Evolutionary conservation across 2,888 invertebrate genomes (phyloP).

Genomic region (Epistrophe eligans): DNA sequence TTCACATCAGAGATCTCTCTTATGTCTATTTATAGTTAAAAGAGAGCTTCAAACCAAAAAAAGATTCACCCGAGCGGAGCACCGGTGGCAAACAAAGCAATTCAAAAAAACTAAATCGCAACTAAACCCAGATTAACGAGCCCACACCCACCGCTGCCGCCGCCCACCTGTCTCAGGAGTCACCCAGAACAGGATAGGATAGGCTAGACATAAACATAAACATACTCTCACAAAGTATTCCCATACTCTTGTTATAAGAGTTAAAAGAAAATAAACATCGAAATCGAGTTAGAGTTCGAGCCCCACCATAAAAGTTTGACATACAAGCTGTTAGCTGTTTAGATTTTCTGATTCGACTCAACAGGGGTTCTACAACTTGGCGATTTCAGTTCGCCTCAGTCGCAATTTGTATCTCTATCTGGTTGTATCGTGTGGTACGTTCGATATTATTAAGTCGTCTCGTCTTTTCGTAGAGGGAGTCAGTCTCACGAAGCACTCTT

Average conservation of each 20-base stretch:
- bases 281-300: not conserved
- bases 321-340: not conserved
- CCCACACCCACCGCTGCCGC: not conserved
- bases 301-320: constrained; percentile 27
- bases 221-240: not conserved
- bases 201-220: not conserved
- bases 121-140: not conserved
- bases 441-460: not conserved
- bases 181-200: too few relatives aligned
- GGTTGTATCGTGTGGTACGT: constrained; percentile 61
- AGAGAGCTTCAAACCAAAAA: not conserved
- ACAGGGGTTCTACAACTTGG: constrained; percentile 21
- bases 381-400: constrained; percentile 44
- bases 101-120: not conserved
- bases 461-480: not conserved
- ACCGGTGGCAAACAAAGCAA: not conserved
- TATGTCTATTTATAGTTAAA: not conserved
- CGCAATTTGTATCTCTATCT: constrained; percentile 72
- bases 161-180: not conserved
- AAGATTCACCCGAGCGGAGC: not conserved
- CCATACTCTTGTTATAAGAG: constrained; percentile 15
- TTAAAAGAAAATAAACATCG: not conserved
- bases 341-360: not conserved
- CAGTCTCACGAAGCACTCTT: not conserved
- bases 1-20: not conserved